These are phyloP conservation scores for Thermophis baileyi DNA, from an alignment of 2,113 vertebrate genomes.

Conservation along the genomic window DNA sequence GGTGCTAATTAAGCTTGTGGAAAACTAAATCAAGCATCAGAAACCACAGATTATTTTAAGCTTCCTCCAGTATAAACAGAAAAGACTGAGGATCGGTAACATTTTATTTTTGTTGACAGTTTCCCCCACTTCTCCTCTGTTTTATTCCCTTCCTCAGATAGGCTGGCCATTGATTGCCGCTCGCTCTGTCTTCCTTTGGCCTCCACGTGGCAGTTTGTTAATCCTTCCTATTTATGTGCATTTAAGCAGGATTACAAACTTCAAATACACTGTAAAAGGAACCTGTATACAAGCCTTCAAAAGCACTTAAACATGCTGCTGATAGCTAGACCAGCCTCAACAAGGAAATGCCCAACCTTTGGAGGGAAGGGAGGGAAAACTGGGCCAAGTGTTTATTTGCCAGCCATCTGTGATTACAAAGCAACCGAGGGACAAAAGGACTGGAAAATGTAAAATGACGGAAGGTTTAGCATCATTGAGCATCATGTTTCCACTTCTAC, in stretches of 20 bases:
- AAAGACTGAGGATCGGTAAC: constrained; percentile 61
- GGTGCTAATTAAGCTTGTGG: constrained; percentile 83
- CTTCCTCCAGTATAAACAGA: constrained; percentile 75
- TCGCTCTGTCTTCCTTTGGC: constrained; percentile 66
- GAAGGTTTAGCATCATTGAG: constrained; percentile 64
- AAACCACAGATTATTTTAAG: constrained; percentile 81
- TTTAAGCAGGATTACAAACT: constrained; percentile 76
- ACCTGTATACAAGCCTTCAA: constrained; percentile 86
- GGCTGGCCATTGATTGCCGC: constrained; percentile 68
- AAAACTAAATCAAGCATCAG: constrained; percentile 89
- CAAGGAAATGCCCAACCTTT: constrained; percentile 65
- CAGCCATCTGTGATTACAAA: constrained; percentile 82
- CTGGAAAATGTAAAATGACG: constrained; percentile 66
- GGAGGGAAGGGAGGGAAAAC: constrained; percentile 69
- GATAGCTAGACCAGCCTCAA: constrained; percentile 55
- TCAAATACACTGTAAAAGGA: constrained; percentile 84
- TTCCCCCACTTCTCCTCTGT: constrained; percentile 63
- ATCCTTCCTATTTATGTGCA: constrained; percentile 77
- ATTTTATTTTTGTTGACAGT: constrained; percentile 76
- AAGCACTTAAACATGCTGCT: constrained; percentile 75
- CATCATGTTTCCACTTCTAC: constrained; percentile 63
- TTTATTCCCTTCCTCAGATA: constrained; percentile 55
- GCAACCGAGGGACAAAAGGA: constrained; percentile 57
- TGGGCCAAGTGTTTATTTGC: constrained; percentile 83
- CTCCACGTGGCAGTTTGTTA: constrained; percentile 69